A percentile compares a stretch with the other conserved stretches of the same genome.
phyloP scores from a whole-genome alignment of 2,888 invertebrate species.

The Diarsia mendica region DNA sequence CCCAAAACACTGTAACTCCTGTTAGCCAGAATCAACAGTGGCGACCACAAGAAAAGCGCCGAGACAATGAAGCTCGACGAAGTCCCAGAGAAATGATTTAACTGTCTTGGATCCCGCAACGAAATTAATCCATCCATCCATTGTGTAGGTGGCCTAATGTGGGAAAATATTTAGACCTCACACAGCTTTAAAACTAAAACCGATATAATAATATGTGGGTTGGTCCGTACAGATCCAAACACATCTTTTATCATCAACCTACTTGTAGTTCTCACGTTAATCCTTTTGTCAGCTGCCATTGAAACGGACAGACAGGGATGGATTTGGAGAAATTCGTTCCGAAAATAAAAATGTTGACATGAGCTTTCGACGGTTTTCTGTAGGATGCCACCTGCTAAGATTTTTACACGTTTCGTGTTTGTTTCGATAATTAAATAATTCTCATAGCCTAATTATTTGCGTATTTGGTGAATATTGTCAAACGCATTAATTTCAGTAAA shows the following conservation, averaged over 20 bases:
- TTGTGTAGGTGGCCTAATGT: too few species aligned
- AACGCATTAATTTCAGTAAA: neutral
- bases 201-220: neutral
- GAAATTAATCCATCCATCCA: too few species aligned
- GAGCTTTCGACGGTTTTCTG: neutral
- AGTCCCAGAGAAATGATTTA: too few species aligned
- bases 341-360: neutral
- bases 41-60: too few species aligned
- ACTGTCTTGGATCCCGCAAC: too few species aligned
- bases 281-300: slow-evolving; percentile 24
- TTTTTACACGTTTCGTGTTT: neutral
- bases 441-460: too few species aligned
- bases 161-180: neutral
- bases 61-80: too few species aligned
- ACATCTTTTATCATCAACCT: neutral
- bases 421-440: too few species aligned
- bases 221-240: neutral
- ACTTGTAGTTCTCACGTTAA: slow-evolving; percentile 1
- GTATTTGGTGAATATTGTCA: neutral
- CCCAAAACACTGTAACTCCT: too few species aligned
- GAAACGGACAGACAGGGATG: slow-evolving; percentile 21
- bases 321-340: neutral
- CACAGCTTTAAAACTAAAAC: neutral
- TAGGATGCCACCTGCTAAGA: neutral
- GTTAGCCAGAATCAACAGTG: too few species aligned